Percentiles rank a stretch among this genome's conserved stretches.
phyloP scores from a whole-genome alignment of 2,888 invertebrate genomes.

The Sicus ferrugineus region DNA sequence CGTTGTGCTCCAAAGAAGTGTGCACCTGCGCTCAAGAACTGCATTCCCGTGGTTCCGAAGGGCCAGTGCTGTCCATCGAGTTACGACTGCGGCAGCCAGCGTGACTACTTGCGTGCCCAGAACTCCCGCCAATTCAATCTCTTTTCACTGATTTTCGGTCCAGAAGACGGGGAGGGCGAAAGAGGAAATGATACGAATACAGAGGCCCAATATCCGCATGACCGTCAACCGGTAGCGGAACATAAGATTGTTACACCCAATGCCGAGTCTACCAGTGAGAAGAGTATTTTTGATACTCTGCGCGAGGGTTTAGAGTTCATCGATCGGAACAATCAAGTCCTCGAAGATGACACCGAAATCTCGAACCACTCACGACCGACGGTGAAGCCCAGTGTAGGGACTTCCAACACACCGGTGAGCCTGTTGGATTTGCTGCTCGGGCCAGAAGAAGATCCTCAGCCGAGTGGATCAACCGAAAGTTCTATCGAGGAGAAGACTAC shows the following conservation, averaged over 20 bases:
- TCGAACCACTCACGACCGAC: constrained; percentile 32
- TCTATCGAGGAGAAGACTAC: constrained; percentile 43
- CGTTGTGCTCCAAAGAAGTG: constrained; percentile 80
- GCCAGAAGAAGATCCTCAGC: constrained; percentile 46
- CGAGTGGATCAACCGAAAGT: not conserved
- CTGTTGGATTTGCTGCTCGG: constrained; percentile 56
- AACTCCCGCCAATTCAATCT: constrained; percentile 60
- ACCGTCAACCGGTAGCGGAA: constrained; percentile 49
- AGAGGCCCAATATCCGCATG: constrained; percentile 53
- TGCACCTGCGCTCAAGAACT: constrained; percentile 78
- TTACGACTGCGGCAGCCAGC: constrained; percentile 77
- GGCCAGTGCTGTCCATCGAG: constrained; percentile 87
- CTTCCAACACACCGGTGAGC: constrained; percentile 52
- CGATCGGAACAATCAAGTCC: constrained; percentile 57
- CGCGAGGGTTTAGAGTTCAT: constrained; percentile 61
- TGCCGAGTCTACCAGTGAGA: constrained; percentile 49
- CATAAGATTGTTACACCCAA: not conserved
- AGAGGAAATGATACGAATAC: constrained; percentile 43
- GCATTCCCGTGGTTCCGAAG: constrained; percentile 76
- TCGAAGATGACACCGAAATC: constrained; percentile 52
- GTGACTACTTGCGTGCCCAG: constrained; percentile 58
- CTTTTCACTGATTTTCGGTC: constrained; percentile 60
- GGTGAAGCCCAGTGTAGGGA: constrained; percentile 30
- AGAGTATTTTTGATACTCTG: constrained; percentile 59
- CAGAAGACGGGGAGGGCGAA: constrained; percentile 49